phyloP scores from a whole-genome alignment of 1,140 invertebrate genomes.

The Drosophila orena region DNA sequence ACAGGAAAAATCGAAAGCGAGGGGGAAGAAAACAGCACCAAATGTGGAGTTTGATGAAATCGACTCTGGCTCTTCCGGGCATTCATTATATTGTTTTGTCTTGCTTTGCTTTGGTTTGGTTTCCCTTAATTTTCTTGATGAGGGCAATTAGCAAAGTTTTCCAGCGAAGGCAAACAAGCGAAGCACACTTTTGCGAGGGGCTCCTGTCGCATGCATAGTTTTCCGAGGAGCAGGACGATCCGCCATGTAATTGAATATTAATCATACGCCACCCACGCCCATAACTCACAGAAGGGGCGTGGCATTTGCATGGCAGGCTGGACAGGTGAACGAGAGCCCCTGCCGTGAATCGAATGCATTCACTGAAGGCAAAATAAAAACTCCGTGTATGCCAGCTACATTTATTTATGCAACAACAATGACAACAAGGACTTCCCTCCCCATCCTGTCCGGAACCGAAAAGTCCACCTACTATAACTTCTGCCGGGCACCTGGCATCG shows the following conservation, averaged over 20 bases:
- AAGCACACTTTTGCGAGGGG: conserved; percentile 18
- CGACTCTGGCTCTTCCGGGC: conserved; percentile 14
- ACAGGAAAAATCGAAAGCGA: conserved; percentile 3
- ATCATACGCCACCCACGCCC: conserved; percentile 69
- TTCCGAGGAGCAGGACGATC: conserved; percentile 26
- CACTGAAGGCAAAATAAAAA: conserved; percentile 42
- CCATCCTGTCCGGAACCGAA: conserved; percentile 5
- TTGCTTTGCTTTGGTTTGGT: conserved; percentile 30
- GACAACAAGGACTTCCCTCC: conserved; percentile 35
- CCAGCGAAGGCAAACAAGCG: conserved; percentile 44
- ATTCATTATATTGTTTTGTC: conserved; percentile 61
- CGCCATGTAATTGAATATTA: conserved; percentile 79
- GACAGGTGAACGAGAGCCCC: conserved; percentile 66
- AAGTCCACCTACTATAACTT: conserved; percentile 25
- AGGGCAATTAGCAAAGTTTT: conserved; percentile 77
- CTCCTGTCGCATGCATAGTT: conserved; percentile 56
- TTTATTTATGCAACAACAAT: conserved; percentile 68
- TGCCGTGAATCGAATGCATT: conserved; percentile 47
- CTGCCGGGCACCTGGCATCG: conserved; percentile 42
- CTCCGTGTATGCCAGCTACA: conserved; percentile 32
- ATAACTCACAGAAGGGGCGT: conserved; percentile 57
- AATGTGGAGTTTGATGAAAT: conserved; percentile 42
- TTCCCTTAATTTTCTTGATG: conserved; percentile 42
- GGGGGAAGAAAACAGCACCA: not conserved
- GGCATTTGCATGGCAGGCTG: conserved; percentile 42